Evolutionary conservation across 1,140 invertebrate genomes (phyloP), one percentile per base, ranked within the genome.

Genomic region (Drosophila takahashii): DNA sequence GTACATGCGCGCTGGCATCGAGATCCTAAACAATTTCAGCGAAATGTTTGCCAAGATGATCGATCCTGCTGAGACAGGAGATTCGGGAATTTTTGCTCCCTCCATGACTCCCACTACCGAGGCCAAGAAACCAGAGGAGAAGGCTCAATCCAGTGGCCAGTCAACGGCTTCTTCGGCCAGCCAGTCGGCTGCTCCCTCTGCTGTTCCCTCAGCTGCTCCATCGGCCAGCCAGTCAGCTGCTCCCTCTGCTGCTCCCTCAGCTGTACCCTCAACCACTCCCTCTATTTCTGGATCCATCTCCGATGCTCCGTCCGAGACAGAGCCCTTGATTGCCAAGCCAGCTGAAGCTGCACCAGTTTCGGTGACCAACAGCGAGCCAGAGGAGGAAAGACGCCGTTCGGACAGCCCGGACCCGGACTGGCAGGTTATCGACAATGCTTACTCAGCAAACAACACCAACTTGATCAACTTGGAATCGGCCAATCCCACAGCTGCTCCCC

Each of bases 11-110:
- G 89, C 91, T 15, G 90, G 90, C 37, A 83, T 92, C 45, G 78
- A 92, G 45, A 85, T 92, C 32, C 60, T 91, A 6, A 91, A 90
- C 36, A 90, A 91, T 52, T 92, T 92, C 26, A 91, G 81, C 34
- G 80, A 91, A 69, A 91, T 92, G 84, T 92, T 92, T 52, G 80
- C 84, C 32, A 91, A 92, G 75, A 90, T 91, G 75, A 80, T 92
- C 26, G 85, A 91, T 62, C 86, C 91, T 10, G 60, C 71, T 42
- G 86, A 91, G 41, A 8, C 34, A 10, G 52, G 42, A 3, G 26
- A 29, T 45, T 53, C 34, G 4, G 66, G 51, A 16, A 45, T 22
- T 8, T 42, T 34, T 9, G 64, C 57, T 29, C 18, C 73, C 6
- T 53, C 66, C 7, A 52, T 54, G 44, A n/a, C 51, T 7, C 27